phyloP scores from a whole-genome alignment of 2,888 invertebrate genomes.

The Aporophyla nigra region DNA sequence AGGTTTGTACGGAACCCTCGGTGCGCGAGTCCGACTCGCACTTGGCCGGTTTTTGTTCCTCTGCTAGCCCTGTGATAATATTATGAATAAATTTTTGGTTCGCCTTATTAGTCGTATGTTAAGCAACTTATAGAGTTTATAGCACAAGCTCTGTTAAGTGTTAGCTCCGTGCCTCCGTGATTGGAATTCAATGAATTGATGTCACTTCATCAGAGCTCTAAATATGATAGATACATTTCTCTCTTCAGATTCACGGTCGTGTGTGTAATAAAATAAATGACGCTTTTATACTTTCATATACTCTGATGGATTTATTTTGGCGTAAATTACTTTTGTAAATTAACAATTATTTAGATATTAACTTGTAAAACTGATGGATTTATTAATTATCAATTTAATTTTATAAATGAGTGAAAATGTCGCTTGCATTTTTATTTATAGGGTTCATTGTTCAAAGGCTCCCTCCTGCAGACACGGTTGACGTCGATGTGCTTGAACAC shows the following conservation, averaged over 20 bases:
- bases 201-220: slow-evolving; percentile 13
- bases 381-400: neutral
- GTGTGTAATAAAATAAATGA: neutral
- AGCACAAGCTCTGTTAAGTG: slow-evolving; percentile 25
- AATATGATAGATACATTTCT: slow-evolving; percentile 27
- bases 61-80: too few relatives aligned
- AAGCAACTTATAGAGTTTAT: neutral
- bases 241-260: slow-evolving; percentile 2
- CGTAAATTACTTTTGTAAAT: neutral
- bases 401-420: neutral
- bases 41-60: too few relatives aligned
- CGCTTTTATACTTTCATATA: neutral
- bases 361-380: neutral
- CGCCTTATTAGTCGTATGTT: slow-evolving; percentile 22
- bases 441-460: too few relatives aligned
- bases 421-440: neutral
- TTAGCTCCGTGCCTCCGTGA: slow-evolving; percentile 30
- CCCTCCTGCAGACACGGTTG: too few relatives aligned
- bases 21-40: too few relatives aligned
- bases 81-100: slow-evolving; percentile 18
- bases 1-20: too few relatives aligned
- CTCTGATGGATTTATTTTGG: neutral
- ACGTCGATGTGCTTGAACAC: neutral
- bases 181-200: slow-evolving; percentile 42
- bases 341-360: neutral